Conservation (phyloP, 35 echinoderm and acorn worm genomes). For the Acanthaster planci region DNA sequence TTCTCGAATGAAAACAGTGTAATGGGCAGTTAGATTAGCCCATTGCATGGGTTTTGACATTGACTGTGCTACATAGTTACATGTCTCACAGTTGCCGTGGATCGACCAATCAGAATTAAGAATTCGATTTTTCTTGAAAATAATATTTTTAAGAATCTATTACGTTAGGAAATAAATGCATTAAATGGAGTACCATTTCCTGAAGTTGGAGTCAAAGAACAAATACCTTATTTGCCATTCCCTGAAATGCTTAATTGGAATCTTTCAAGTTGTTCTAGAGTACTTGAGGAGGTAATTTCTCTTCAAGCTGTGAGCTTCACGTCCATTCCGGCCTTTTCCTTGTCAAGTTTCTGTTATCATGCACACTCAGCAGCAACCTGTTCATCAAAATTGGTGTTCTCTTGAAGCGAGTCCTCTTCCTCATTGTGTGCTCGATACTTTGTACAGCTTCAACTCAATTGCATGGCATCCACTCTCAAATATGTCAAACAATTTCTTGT, state of each 20-base stretch:
- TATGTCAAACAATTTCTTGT: conserved; percentile 33
- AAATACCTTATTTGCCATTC: neutral
- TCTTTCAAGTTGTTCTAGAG: neutral
- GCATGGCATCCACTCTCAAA: conserved; percentile 13
- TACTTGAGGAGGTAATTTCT: neutral
- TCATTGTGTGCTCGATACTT: neutral
- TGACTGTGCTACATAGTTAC: neutral
- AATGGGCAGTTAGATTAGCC: neutral
- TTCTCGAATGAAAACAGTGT: neutral
- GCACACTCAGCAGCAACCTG: neutral
- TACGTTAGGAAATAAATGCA: too few relatives aligned
- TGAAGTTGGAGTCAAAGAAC: neutral
- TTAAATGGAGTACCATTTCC: neutral
- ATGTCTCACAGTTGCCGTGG: too few relatives aligned
- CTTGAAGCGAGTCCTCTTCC: neutral
- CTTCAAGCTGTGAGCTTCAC: neutral
- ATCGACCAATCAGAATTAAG: too few relatives aligned
- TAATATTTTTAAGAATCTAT: too few relatives aligned
- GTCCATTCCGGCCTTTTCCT: neutral
- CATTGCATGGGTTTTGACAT: too few relatives aligned
- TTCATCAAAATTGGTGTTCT: neutral
- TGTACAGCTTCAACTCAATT: conserved; percentile 9
- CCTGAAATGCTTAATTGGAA: neutral
- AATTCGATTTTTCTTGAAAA: too few relatives aligned
- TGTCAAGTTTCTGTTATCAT: neutral